Evolutionary conservation across 2,888 invertebrate species (phyloP).

Genomic region (Conus canariensis): DNA sequence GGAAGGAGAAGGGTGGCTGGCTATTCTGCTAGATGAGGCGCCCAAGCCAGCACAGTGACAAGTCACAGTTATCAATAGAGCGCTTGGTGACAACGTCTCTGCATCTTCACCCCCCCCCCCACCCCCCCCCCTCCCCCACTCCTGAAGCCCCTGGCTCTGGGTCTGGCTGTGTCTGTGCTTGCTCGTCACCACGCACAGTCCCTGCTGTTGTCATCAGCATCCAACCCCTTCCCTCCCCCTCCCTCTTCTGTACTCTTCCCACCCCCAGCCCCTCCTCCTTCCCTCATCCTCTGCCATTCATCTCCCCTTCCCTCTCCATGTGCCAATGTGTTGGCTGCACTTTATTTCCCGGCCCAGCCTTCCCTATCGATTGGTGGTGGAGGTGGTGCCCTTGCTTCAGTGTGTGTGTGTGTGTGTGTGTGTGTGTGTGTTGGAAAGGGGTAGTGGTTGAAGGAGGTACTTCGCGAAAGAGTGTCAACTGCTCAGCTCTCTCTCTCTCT

Average conservation of each 20-base stretch:
- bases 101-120: not conserved
- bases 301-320: not conserved
- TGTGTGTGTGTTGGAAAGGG: not conserved
- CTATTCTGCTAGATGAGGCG: not conserved
- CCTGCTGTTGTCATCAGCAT: not conserved
- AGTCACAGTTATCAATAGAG: constrained; percentile 44
- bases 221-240: not conserved
- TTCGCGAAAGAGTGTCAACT: not conserved
- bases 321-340: not conserved
- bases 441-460: not conserved
- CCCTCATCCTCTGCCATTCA: not conserved
- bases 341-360: constrained; percentile 5
- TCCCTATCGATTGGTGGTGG: constrained; percentile 26
- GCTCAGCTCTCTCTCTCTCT: not conserved
- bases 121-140: not conserved
- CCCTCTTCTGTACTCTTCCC: not conserved
- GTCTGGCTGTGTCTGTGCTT: not conserved
- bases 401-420: constrained; percentile 1
- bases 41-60: constrained; percentile 33
- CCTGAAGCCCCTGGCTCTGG: not conserved
- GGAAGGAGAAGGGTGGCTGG: not conserved
- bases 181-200: too few relatives aligned
- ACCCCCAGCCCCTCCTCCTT: not conserved
- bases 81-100: not conserved
- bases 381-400: not conserved